Evolutionary conservation across 2,797 vertebrate genomes (phyloP), one percentile per base, ranked within the genome.

Genomic region (Oreortyx pictus): DNA sequence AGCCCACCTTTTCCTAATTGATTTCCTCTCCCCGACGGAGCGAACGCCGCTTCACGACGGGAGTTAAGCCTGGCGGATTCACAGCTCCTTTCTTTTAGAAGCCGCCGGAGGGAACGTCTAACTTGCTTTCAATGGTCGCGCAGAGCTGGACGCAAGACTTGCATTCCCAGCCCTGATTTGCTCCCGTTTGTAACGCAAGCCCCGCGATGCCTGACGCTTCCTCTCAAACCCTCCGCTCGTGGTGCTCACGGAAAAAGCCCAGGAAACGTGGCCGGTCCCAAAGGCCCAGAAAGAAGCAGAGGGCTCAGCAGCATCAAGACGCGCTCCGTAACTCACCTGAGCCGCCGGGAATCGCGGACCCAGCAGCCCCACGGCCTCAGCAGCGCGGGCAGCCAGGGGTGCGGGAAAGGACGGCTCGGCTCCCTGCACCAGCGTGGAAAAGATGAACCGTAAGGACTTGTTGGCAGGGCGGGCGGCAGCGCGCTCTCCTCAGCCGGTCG

Each of bases 231-330:
- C 50, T 88, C 80, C 25, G 86, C 83, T 90, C 62, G 90, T 86
- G 86, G 77, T 59, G 50, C 92, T 33, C 56, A 66, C 4, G 54
- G 89, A 84, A 92, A 92, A 94, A 94, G 91, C 67, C 90, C 75
- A 66, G 80, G 65, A 83, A 76, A 89, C 15, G 67, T 29, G 57
- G 75, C 80, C 31, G 56, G 35, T 84, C 64, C 60, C 62, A 75
- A 50, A 84, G 86, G 80, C 74, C 72, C 54, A 61, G 66, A n/a
- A 35, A 74, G 39, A 85, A 68, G 70, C 52, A 80, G 72, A 70
- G 83, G 59, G 57, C 29, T 57, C 44, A 60, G 2, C 41, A 91
- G 64, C 31, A 37, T 76, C 52, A 29, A 43, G 50, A 31, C 15
- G 13, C 6, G 9, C 47, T 41, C 41, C 61, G 64, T 50, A 71